phyloP scores from a whole-genome alignment of 2,113 vertebrate species.

The Pipa parva region DNA sequence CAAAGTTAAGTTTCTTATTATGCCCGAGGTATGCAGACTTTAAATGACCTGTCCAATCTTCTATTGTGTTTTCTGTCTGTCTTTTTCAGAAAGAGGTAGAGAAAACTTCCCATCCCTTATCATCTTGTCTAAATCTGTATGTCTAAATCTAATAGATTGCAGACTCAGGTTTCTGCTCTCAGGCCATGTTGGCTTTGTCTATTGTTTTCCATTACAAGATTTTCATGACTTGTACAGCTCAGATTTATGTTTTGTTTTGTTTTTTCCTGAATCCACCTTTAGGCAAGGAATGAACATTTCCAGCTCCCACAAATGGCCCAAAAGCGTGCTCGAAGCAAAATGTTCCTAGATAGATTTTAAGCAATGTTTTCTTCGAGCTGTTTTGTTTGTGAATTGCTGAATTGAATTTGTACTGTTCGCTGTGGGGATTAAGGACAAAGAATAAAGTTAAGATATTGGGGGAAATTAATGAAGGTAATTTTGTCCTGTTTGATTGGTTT shows the following conservation, averaged over 20 bases:
- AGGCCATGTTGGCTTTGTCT: slow-evolving; percentile 76
- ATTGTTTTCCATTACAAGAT: slow-evolving; percentile 75
- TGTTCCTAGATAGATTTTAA: slow-evolving; percentile 48
- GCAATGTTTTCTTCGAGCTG: slow-evolving; percentile 41
- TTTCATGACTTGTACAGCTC: slow-evolving; percentile 73
- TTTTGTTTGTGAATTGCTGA: slow-evolving; percentile 45
- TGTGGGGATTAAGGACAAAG: too few relatives aligned
- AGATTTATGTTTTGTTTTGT: slow-evolving; percentile 76
- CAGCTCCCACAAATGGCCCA: slow-evolving; percentile 63
- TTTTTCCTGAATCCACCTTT: slow-evolving; percentile 67
- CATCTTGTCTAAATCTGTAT: slow-evolving; percentile 75
- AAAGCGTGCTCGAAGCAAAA: slow-evolving; percentile 64
- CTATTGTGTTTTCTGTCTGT: slow-evolving; percentile 81
- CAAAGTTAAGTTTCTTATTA: slow-evolving; percentile 83
- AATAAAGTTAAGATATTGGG: too few relatives aligned
- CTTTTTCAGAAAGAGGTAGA: slow-evolving; percentile 64
- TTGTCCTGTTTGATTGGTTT: too few relatives aligned
- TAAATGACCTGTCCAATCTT: slow-evolving; percentile 73
- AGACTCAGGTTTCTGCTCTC: slow-evolving; percentile 85
- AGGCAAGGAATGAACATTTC: slow-evolving; percentile 66
- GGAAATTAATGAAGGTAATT: too few relatives aligned
- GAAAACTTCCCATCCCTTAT: slow-evolving; percentile 73
- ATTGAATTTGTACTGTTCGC: slow-evolving; percentile 49
- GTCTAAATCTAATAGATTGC: slow-evolving; percentile 81
- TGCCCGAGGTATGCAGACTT: slow-evolving; percentile 74